These are phyloP conservation scores for Synanthedon andrenaeformis DNA, from an alignment of 2,888 invertebrate species.

Conservation along the genomic window DNA sequence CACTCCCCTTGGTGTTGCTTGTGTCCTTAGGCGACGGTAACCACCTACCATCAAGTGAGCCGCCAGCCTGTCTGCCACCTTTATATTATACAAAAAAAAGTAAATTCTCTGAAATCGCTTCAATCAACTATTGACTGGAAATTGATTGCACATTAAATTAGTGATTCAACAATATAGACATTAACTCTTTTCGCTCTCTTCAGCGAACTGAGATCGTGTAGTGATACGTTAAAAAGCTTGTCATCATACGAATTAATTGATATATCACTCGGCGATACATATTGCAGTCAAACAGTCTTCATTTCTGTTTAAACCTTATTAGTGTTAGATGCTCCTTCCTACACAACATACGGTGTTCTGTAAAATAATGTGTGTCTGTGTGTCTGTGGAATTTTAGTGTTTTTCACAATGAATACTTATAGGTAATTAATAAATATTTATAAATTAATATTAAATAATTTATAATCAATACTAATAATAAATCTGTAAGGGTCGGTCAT, in stretches of 20 bases:
- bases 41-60: too few species aligned
- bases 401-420: not conserved
- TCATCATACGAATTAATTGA: slow-evolving; percentile 50
- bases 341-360: not conserved
- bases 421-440: not conserved
- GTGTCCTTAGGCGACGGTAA: too few species aligned
- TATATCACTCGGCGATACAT: slow-evolving; percentile 24
- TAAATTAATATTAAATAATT: not conserved
- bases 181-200: not conserved
- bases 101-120: too few species aligned
- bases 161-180: not conserved
- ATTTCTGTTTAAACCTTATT: too few species aligned
- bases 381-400: not conserved
- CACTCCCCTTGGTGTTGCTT: too few species aligned
- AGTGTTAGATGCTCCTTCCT: too few species aligned
- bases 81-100: too few species aligned
- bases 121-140: too few species aligned
- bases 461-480: too few species aligned
- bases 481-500: too few species aligned
- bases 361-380: not conserved
- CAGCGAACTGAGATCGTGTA: not conserved
- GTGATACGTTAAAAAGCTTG: slow-evolving; percentile 23
- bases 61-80: too few species aligned
- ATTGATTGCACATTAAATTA: not conserved
- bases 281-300: too few species aligned